Percentiles rank a stretch among this genome's conserved stretches.
phyloP scores from a whole-genome alignment of 2,888 invertebrate species.

The Crocallis elinguaria region DNA sequence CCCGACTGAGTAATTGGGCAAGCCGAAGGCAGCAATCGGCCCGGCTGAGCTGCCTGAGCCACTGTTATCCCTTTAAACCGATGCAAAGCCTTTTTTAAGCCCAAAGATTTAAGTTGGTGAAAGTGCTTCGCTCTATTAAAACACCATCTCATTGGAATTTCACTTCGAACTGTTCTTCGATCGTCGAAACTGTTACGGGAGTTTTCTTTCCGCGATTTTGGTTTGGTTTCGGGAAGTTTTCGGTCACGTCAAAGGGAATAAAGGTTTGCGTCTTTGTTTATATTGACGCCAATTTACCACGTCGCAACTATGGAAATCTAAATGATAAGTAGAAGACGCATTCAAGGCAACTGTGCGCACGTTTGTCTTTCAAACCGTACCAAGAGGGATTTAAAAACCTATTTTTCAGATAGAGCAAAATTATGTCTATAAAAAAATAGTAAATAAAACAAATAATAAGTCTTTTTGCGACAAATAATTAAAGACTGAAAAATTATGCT shows the following conservation, averaged over 20 bases:
- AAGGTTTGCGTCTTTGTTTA: background rate
- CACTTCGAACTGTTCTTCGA: constrained; percentile 51
- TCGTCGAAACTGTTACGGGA: constrained; percentile 19
- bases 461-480: too few species aligned
- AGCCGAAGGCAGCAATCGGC: constrained; percentile 78
- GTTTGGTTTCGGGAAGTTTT: constrained; percentile 20
- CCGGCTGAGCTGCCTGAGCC: constrained; percentile 60
- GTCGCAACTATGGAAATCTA: too few species aligned
- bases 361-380: too few species aligned
- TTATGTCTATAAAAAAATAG: too few species aligned
- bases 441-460: too few species aligned
- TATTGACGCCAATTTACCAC: background rate
- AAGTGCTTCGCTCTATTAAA: constrained; percentile 82
- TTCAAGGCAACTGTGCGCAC: too few species aligned
- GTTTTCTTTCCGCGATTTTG: constrained; percentile 4
- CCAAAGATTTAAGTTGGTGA: constrained; percentile 83
- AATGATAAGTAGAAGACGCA: too few species aligned
- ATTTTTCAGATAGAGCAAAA: too few species aligned
- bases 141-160: constrained; percentile 73
- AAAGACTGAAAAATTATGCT: too few species aligned
- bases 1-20: constrained; percentile 77
- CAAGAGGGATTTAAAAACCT: too few species aligned
- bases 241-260: too few species aligned
- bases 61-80: constrained; percentile 81
- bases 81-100: constrained; percentile 84